phyloP scores from a whole-genome alignment of 37 sponge, comb jelly and placozoan species.

The Lycopodina hypogea region DNA sequence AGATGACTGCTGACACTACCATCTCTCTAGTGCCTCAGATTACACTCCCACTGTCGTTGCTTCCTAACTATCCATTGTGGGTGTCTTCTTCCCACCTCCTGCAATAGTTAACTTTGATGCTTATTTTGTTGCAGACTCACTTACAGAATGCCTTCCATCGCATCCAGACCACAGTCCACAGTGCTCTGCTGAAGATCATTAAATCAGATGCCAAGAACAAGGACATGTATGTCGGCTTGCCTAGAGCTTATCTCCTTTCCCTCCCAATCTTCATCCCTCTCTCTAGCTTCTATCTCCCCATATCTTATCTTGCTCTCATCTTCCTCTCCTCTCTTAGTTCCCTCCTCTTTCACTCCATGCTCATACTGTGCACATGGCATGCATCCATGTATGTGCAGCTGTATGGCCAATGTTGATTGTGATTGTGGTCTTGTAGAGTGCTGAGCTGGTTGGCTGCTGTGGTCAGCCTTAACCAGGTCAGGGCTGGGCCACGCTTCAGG shows the following conservation, averaged over 20 bases:
- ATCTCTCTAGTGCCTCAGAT: no score
- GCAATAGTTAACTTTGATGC: no score
- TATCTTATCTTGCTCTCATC: no score
- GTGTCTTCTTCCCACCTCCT: no score
- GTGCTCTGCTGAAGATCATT: conserved; percentile 47
- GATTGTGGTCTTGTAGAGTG: conserved; percentile 25
- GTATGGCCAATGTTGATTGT: neutral
- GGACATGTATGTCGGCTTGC: neutral
- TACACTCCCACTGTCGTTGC: no score
- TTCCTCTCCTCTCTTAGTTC: no score
- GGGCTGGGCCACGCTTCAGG: conserved; percentile 60
- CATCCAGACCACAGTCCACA: conserved; percentile 24
- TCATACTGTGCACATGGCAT: neutral
- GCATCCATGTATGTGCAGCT: neutral
- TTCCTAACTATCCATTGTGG: no score
- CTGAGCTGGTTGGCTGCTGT: conserved; percentile 76
- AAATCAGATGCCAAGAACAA: conserved; percentile 38
- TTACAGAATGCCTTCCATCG: conserved; percentile 54
- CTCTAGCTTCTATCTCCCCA: no score
- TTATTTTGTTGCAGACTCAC: conserved; percentile 8
- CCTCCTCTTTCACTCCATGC: no score
- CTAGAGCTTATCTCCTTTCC: neutral
- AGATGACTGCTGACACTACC: no score
- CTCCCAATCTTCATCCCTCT: neutral
- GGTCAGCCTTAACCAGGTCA: conserved; percentile 59